These are phyloP conservation scores for Schizopygopsis pylzovi DNA, from an alignment of 2,797 vertebrate genomes.

Conservation along the genomic window DNA sequence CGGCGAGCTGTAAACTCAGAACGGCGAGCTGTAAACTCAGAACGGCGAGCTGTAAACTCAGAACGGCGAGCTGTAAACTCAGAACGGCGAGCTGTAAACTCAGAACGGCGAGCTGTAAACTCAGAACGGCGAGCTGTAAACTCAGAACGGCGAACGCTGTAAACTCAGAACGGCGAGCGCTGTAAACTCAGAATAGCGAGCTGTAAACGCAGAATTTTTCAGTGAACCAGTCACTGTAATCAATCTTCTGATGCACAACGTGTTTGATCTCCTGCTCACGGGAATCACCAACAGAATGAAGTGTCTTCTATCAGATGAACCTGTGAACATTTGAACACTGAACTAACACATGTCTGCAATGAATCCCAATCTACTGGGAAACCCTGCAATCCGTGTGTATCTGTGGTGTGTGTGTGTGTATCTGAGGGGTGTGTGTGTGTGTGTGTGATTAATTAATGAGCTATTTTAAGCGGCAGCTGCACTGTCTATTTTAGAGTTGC, in stretches of 20 bases:
- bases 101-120: too few relatives aligned
- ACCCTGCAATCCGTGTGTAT: neutral
- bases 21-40: too few relatives aligned
- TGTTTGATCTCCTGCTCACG: neutral
- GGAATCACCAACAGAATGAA: neutral
- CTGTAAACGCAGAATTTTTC: too few relatives aligned
- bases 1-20: too few relatives aligned
- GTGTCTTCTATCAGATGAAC: neutral
- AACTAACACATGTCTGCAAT: neutral
- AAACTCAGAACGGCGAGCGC: rapidly evolving
- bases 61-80: too few relatives aligned
- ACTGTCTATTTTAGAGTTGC: slow-evolving; percentile 71
- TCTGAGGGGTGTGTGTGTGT: slow-evolving; percentile 65
- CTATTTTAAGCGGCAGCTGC: slow-evolving; percentile 76
- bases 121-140: too few relatives aligned
- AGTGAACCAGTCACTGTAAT: too few relatives aligned
- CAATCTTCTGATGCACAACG: too few relatives aligned
- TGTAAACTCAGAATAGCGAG: too few relatives aligned
- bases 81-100: too few relatives aligned
- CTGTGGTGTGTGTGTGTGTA: neutral
- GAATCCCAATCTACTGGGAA: neutral
- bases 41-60: too few relatives aligned
- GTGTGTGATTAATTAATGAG: slow-evolving; percentile 75
- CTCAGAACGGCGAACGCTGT: too few relatives aligned
- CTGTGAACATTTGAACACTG: neutral